Percentiles rank a stretch among this genome's conserved stretches.
These are phyloP conservation scores for Epizoanthus stellaris DNA, from an alignment of 92 coral and sea anemone genomes.

Conservation along the genomic window DNA sequence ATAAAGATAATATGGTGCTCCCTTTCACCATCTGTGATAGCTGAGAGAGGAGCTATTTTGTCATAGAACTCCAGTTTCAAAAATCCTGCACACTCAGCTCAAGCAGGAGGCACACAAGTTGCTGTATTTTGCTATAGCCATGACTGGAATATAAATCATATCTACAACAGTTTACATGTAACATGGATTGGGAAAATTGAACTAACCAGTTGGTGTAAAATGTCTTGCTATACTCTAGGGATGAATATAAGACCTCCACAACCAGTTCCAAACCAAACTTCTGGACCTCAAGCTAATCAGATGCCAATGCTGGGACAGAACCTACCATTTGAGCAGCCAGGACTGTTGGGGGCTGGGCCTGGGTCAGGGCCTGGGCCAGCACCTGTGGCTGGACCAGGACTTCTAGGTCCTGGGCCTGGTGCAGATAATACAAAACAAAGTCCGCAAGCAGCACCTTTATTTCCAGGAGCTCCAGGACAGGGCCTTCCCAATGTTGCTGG, in stretches of 20 bases:
- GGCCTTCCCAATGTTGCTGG: constrained; percentile 11
- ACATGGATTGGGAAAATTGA: too few relatives aligned
- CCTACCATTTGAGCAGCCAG: constrained; percentile 24
- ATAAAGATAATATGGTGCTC: too few relatives aligned
- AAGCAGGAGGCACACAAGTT: too few relatives aligned
- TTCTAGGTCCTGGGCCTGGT: constrained; percentile 15
- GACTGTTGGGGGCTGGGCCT: constrained; percentile 14
- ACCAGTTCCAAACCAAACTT: constrained; percentile 26
- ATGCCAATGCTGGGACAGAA: constrained; percentile 15
- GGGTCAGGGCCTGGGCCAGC: constrained; percentile 1
- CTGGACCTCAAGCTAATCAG: neutral
- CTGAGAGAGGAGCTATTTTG: too few relatives aligned
- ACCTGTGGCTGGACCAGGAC: neutral
- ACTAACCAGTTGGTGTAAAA: too few relatives aligned
- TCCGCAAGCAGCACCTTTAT: constrained; percentile 26
- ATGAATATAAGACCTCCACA: constrained; percentile 29
- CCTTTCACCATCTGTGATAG: too few relatives aligned
- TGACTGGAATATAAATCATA: too few relatives aligned
- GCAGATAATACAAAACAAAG: constrained; percentile 18
- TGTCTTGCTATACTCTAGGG: neutral
- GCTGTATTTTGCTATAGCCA: too few relatives aligned
- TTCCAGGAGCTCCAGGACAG: constrained; percentile 32
- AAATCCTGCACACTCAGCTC: too few relatives aligned
- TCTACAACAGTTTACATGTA: too few relatives aligned
- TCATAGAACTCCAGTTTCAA: too few relatives aligned